Evolutionary conservation across 2,113 vertebrate genomes (phyloP), one percentile per base, ranked within the genome.

Genomic region (Boleophthalmus pectinirostris): DNA sequence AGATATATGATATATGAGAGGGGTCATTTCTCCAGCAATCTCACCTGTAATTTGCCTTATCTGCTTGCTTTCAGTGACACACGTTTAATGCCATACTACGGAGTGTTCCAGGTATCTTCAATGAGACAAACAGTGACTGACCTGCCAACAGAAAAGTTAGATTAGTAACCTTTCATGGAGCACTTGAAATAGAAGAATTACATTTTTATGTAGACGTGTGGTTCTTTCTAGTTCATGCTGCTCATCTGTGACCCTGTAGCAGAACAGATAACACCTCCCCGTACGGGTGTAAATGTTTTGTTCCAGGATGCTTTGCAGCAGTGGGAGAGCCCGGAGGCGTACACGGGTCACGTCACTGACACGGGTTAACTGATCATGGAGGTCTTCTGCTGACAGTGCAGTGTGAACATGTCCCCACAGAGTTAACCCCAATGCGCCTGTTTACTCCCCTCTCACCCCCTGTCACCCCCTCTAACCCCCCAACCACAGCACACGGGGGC

Each of bases 351-450:
- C 53, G 69, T 67, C 63, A 76, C 71, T 85, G 89, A 92, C 87
- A 87, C 79, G 79, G 74, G 54, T 21, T 90, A 84, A 90, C 92
- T 79, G 63, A 88, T 91, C 87, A 88, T 76, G 16, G 73, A 67
- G 88, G 89, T 91, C 88, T 78, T 90, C 84, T 86, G 85, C 78
- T 75, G 86, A 89, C 81, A 79, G 91, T 91, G 78, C 83, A 73
- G 88, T 75, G 66, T 74, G 84, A 73, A 88, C 79, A 89, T 90
- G 89, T 53, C 66, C 91, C 91, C 83, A 67, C 46, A 78, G 73
- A 63, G 84, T 83, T 77, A 77, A 90, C 85, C 87, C 87, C 91
- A 87, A 89, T 80, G 85, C 87, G 89, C 85, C 75, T 88, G 90
- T 87, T 84, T 87, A 87, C 83, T 84, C 35, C 76, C 82, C 82